Evolutionary conservation across 2,113 vertebrate species (phyloP).

Genomic region (Hydropotes inermis): DNA sequence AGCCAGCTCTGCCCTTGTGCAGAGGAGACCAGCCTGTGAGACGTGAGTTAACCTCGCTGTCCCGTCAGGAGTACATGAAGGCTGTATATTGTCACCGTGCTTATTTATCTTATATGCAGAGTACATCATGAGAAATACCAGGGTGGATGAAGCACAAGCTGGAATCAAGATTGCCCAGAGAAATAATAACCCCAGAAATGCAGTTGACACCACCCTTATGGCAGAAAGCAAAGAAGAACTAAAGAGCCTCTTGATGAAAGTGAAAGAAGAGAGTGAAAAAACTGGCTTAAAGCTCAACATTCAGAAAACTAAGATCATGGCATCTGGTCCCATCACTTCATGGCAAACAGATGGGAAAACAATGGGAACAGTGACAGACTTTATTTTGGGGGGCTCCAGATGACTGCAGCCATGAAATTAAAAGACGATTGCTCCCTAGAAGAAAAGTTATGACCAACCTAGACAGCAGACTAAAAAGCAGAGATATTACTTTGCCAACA

Average conservation of each 20-base stretch:
- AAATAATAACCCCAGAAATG: not conserved
- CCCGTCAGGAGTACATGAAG: not conserved
- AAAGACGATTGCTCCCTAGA: not conserved
- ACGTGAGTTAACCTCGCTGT: accelerated
- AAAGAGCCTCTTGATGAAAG: not conserved
- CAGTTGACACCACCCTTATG: not conserved
- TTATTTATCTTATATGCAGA: not conserved
- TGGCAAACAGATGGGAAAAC: not conserved
- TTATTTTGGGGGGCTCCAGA: not conserved
- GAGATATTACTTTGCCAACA: not conserved
- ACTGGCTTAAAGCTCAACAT: not conserved
- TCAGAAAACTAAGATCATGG: not conserved
- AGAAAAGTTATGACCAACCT: not conserved
- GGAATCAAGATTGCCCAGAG: not conserved
- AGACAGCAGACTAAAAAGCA: not conserved
- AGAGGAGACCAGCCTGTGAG: not conserved
- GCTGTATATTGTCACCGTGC: not conserved
- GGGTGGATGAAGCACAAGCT: not conserved
- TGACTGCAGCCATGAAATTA: not conserved
- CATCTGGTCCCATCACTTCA: no score
- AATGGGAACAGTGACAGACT: not conserved
- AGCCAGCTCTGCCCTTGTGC: not conserved
- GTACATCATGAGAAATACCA: not conserved
- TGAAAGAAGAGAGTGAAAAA: not conserved
- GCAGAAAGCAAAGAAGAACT: not conserved